These are phyloP conservation scores for Dascyllus trimaculatus DNA, from an alignment of 2,113 vertebrate genomes.

Conservation along the genomic window DNA sequence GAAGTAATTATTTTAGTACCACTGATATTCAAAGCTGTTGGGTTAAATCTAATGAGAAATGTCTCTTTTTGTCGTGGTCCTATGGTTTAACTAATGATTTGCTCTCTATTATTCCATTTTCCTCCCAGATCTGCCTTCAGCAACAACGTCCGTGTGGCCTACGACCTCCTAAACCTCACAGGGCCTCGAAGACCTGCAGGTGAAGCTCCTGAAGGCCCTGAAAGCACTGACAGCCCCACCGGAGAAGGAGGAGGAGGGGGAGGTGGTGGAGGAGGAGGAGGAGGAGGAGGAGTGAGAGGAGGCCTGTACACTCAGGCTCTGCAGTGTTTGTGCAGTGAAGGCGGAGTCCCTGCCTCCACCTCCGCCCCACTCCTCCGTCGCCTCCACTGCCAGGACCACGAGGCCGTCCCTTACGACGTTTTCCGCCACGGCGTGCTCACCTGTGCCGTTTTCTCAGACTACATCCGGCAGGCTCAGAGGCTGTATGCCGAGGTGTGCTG, in stretches of 20 bases:
- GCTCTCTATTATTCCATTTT: background rate
- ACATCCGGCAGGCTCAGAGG: slow-evolving; percentile 87
- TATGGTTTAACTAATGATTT: background rate
- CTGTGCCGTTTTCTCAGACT: slow-evolving; percentile 93
- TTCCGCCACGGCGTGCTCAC: slow-evolving; percentile 93
- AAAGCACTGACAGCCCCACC: slow-evolving; percentile 23
- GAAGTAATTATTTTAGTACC: too few species aligned
- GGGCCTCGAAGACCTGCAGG: slow-evolving; percentile 15
- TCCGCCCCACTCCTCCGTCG: slow-evolving; percentile 86
- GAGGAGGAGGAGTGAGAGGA: slow-evolving; percentile 88
- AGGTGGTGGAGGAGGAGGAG: slow-evolving; percentile 76
- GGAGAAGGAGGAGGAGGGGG: slow-evolving; percentile 42
- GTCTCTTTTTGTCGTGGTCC: background rate
- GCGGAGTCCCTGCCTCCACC: slow-evolving; percentile 85
- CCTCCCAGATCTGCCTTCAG: slow-evolving; percentile 76
- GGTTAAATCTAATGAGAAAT: background rate
- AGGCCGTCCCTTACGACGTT: slow-evolving; percentile 91
- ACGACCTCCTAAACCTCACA: slow-evolving; percentile 84
- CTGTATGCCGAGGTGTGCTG: slow-evolving; percentile 88
- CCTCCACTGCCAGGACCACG: slow-evolving; percentile 92
- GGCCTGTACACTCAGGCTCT: slow-evolving; percentile 91
- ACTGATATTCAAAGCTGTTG: too few species aligned
- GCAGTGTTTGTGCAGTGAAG: slow-evolving; percentile 87
- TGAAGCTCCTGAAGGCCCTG: slow-evolving; percentile 42
- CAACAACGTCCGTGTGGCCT: slow-evolving; percentile 86